phyloP scores from a whole-genome alignment of 2,113 vertebrate genomes.

The Etheostoma cragini region DNA sequence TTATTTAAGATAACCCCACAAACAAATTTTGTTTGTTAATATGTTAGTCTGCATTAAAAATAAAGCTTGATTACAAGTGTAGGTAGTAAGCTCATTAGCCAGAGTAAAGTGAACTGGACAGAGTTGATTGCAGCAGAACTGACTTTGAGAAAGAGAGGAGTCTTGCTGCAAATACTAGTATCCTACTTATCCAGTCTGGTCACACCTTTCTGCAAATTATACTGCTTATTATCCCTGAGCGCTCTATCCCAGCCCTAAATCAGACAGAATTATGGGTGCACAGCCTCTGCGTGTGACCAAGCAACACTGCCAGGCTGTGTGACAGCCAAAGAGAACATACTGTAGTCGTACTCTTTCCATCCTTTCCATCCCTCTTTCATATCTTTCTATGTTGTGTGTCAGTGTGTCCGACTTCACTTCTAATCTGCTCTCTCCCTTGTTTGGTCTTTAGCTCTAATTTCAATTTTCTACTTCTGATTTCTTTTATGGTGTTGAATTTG shows the following conservation, averaged over 20 bases:
- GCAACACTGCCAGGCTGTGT: constrained; percentile 51
- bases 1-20: not conserved
- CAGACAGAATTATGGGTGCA: constrained; percentile 76
- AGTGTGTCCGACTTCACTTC: constrained; percentile 9
- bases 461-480: constrained; percentile 48
- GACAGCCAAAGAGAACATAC: constrained; percentile 58
- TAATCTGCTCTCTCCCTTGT: constrained; percentile 24
- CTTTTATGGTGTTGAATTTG: constrained; percentile 39
- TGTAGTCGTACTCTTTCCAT: constrained; percentile 41
- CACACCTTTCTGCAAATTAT: constrained; percentile 78
- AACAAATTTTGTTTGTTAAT: not conserved
- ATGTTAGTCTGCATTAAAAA: not conserved
- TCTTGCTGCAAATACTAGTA: constrained; percentile 43
- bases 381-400: constrained; percentile 24
- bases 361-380: constrained; percentile 32
- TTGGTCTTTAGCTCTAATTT: constrained; percentile 49
- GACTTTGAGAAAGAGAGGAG: constrained; percentile 34
- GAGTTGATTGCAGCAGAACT: constrained; percentile 24
- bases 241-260: constrained; percentile 72
- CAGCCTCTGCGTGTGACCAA: constrained; percentile 60
- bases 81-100: not conserved
- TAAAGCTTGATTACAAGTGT: not conserved
- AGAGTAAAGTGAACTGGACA: constrained; percentile 35
- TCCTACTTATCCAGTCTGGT: constrained; percentile 69
- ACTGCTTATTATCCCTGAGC: constrained; percentile 80